Percentiles rank a stretch among this genome's conserved stretches.
Evolutionary conservation across 2,113 vertebrate species (phyloP).

Genomic region (Pogonocichla stellata): DNA sequence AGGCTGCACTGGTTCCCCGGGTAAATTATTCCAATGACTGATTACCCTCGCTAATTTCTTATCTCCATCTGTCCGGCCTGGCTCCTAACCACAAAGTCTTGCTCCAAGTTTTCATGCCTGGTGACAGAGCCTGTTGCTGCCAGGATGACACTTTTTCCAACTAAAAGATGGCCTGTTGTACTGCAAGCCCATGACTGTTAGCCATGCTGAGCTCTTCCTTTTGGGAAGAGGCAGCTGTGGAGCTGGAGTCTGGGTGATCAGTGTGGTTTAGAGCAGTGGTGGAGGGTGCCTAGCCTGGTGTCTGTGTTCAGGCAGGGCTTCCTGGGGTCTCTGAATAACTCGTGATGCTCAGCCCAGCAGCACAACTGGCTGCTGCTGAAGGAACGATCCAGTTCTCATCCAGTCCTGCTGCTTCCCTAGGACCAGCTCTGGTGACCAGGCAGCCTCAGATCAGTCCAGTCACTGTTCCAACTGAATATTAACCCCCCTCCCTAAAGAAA

Average conservation of each 20-base stretch:
- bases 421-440: rapidly evolving
- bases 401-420: not conserved
- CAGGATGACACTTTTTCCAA: not conserved
- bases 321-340: not conserved
- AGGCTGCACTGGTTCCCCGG: not conserved
- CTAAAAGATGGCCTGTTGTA: not conserved
- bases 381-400: not conserved
- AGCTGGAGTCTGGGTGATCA: not conserved
- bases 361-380: not conserved
- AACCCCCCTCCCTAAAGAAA: not conserved
- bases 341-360: not conserved
- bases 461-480: not conserved
- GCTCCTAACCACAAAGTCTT: slow-evolving; percentile 3
- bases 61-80: slow-evolving; percentile 8
- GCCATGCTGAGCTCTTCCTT: not conserved
- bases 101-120: not conserved
- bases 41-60: slow-evolving; percentile 19
- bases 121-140: not conserved
- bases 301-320: not conserved
- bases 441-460: not conserved
- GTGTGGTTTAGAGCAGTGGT: not conserved
- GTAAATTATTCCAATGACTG: slow-evolving; percentile 16
- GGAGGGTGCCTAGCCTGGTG: not conserved
- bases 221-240: not conserved
- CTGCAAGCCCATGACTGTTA: not conserved